These are phyloP conservation scores for Plebejus melissa DNA, from an alignment of 2,888 invertebrate genomes.

Conservation along the genomic window DNA sequence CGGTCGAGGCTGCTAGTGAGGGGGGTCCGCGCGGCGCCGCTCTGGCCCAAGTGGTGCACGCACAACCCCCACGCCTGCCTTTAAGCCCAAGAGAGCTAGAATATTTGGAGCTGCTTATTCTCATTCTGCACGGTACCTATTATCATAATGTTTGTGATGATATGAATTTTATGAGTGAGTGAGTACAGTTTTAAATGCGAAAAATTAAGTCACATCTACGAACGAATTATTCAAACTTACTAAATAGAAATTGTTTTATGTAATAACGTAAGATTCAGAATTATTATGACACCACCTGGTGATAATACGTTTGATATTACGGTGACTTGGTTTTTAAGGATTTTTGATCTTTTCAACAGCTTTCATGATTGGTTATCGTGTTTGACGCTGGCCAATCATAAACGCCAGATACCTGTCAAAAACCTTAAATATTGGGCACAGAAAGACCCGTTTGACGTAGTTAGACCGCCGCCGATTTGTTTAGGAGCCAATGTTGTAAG, in stretches of 20 bases:
- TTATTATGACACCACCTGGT: not conserved
- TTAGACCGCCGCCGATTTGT: conserved; percentile 19
- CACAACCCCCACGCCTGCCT: conserved; percentile 87
- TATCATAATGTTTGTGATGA: not conserved
- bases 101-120: not conserved
- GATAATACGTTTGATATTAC: not conserved
- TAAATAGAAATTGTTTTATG: too few species aligned
- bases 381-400: not conserved
- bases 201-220: not conserved
- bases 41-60: conserved; percentile 88
- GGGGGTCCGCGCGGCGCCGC: conserved; percentile 83
- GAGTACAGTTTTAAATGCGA: not conserved
- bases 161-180: not conserved
- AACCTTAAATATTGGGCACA: not conserved
- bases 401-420: not conserved
- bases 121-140: not conserved
- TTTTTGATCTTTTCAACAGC: not conserved
- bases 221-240: not conserved
- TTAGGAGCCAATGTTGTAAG: not conserved
- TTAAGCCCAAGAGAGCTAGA: conserved; percentile 42
- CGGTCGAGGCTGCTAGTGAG: conserved; percentile 81
- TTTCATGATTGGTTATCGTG: not conserved
- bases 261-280: too few species aligned
- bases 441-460: not conserved
- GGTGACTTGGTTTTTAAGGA: not conserved